phyloP scores from a whole-genome alignment of 1,140 invertebrate genomes.

The Babylonia areolata region DNA sequence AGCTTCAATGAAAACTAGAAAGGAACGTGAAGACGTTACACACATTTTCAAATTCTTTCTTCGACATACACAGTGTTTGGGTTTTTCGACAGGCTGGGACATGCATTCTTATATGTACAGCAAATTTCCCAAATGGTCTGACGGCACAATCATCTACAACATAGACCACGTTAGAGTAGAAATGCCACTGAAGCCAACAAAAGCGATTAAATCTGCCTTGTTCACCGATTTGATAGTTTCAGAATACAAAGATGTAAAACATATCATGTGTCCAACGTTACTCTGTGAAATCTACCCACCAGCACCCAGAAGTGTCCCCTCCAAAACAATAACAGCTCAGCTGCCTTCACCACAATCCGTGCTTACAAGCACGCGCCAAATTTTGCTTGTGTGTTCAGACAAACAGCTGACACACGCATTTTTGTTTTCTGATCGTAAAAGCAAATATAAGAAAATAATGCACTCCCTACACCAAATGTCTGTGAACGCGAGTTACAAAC shows the following conservation, averaged over 20 bases:
- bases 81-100: background rate
- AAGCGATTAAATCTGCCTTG: background rate
- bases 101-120: background rate
- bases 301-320: too few species aligned
- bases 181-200: background rate
- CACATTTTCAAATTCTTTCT: background rate
- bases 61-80: background rate
- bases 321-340: too few species aligned
- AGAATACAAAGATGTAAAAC: background rate
- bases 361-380: background rate
- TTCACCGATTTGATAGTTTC: background rate
- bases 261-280: background rate
- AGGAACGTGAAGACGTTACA: background rate
- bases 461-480: background rate
- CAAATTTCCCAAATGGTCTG: background rate
- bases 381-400: background rate
- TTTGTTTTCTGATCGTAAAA: background rate
- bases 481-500: background rate
- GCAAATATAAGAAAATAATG: background rate
- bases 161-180: background rate
- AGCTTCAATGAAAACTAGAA: background rate
- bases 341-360: background rate
- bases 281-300: background rate
- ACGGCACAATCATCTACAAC: background rate
- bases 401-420: background rate